A percentile compares a stretch with the other conserved stretches of the same genome.
Conservation (phyloP, 2,888 invertebrate species). For the Cheilosia soror region DNA sequence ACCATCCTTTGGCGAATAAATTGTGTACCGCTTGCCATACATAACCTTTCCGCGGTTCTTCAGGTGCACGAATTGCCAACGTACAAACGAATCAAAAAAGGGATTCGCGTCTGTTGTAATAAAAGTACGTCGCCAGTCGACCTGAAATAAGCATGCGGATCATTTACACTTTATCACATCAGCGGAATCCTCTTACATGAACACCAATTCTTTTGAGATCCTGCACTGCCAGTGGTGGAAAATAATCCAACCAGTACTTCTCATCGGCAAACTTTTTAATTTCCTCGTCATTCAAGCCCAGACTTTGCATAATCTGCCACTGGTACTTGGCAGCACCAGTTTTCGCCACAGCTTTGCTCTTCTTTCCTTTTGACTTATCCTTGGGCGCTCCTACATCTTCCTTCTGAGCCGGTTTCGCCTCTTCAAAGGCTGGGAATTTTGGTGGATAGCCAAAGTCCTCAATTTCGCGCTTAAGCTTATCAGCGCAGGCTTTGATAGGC, state of each 20-base stretch:
- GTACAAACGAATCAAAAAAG: slow-evolving; percentile 98
- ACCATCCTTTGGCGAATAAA: slow-evolving; percentile 97
- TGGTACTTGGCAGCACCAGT: slow-evolving; percentile 95
- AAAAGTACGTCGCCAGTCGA: slow-evolving; percentile 99
- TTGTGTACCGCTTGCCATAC: slow-evolving; percentile 98
- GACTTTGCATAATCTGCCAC: slow-evolving; percentile 99
- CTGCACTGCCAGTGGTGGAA: slow-evolving; percentile 94
- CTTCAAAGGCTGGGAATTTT: slow-evolving; percentile 88
- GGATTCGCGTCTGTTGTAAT: slow-evolving; percentile 99
- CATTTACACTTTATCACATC: not conserved
- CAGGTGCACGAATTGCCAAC: slow-evolving; percentile 97
- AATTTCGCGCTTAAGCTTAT: slow-evolving; percentile 97
- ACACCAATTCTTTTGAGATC: slow-evolving; percentile 96
- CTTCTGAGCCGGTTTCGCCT: slow-evolving; percentile 81
- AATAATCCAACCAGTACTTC: slow-evolving; percentile 97
- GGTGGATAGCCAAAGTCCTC: slow-evolving; percentile 96
- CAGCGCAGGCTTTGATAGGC: slow-evolving; percentile 99
- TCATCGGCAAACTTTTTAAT: slow-evolving; percentile 96
- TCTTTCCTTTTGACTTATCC: slow-evolving; percentile 96
- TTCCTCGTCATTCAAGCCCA: slow-evolving; percentile 95
- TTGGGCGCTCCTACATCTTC: slow-evolving; percentile 87
- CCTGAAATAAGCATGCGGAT: slow-evolving; percentile 84
- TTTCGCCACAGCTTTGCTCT: slow-evolving; percentile 98
- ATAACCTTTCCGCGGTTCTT: slow-evolving; percentile 94
- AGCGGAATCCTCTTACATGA: slow-evolving; percentile 87